Base-by-base conservation (phyloP, 2,113 vertebrate species). In the Procavia capensis region DNA sequence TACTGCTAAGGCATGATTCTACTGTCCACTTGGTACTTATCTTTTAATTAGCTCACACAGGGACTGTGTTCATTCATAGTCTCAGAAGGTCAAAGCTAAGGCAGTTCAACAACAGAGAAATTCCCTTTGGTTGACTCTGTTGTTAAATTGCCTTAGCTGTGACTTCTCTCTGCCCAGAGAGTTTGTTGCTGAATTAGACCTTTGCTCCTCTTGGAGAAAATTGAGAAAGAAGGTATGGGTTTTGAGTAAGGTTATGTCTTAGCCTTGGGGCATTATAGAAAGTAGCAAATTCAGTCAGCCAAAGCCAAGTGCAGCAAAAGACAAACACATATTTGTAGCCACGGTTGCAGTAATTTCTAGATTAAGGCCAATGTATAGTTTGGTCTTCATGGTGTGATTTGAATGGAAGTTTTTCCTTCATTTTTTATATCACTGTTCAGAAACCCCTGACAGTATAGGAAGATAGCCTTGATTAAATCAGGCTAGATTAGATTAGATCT, bases 381-480 rank as follows among this genome's bases (percentile, higher is more conserved):
- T 76, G 57, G 47, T 84, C 36, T 86, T 31, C 10, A 27, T 14
- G 22, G 22, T 94, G 24, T 96, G 88, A 90, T 97, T 92, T 78
- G 93, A 97, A 79, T 43, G 83, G 45, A 84, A 57, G 10, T 70
- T 91, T 90, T 70, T 22, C 29, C n/a, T 54, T 85, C 54, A n/a
- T 41, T 91, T 98, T 97, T 96, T 88, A 59, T 74, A 83, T 90
- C 64, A 95, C 88, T 96, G 79, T 87, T 97, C 97, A 96, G 22
- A 85, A 85, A 96, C 93, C 68, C 47, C 91, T 96, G 97, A 97
- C 95, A 97, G 89, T 90, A 96, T 91, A 97, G 97, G 95, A 97
- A 97, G 97, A 96, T 96, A 98, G 88, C 50, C 90, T 98, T 98
- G 98, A 98, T 98, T 98, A 98, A 98, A 98, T 99, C 98, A 98